Evolutionary conservation across 2,113 vertebrate genomes (phyloP), one percentile per base, ranked within the genome.

Genomic region (Limnothrissa miodon): DNA sequence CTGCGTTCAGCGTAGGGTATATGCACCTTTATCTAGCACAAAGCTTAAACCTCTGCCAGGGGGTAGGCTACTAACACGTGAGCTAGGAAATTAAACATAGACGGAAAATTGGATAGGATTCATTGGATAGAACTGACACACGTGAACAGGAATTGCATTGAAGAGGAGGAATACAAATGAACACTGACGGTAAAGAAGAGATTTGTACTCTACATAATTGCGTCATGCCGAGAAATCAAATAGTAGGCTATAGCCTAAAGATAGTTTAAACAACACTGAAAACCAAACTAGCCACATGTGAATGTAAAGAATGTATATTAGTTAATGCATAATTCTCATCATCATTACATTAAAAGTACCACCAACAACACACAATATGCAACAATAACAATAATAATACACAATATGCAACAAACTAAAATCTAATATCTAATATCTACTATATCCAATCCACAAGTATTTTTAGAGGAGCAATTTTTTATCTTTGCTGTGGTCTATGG

Each of bases 31-130:
- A 36, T 33, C 11, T 45, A 78, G 78, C 39, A 33, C 79, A 53
- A 82, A 87, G 17, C 88, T 90, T 83, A 88, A 83, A 15, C 56
- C 66, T 36, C 66, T 74, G 25, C 25, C 66, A 36, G 66, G 29
- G 66, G 66, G 66, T 13, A 33, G 66, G 66, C 29, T 13, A 33
- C 66, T 3, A 36, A 15, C 66, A 74, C 66, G 66, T 74, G 66
- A 74, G 29, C 11, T 9, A 74, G 66, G 36, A 17, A 74, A 74
- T 74, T 74, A 11, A 17, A 74, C 66, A 74, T 74, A 4, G 66
- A 74, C 15, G 51, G 51, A 56, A 74, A 74, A 29, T 74, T 74
- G 66, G 66, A 74, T 36, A 74, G 66, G 66, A 74, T 74, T 36
- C 66, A 9, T 25, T n/a, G 59, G n/a, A n/a, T n/a, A n/a, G 59